These are phyloP conservation scores for Patella pellucida DNA, from an alignment of 2,888 invertebrate species.

Conservation along the genomic window DNA sequence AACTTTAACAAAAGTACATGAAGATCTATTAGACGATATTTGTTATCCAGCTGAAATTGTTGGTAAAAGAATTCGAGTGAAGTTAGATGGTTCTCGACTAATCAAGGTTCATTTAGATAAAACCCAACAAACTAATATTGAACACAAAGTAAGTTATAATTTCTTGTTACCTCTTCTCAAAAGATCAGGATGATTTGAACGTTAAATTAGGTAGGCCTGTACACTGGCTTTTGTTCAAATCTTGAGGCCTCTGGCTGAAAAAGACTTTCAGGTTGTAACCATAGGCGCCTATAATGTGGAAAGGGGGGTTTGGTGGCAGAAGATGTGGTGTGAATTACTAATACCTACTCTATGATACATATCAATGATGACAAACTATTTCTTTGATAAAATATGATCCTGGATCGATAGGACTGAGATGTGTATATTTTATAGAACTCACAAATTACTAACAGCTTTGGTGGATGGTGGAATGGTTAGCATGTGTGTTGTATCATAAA, in stretches of 20 bases:
- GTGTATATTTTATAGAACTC: too few species aligned
- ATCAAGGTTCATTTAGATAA: slow-evolving; percentile 96
- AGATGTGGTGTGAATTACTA: too few species aligned
- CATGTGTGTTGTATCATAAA: too few species aligned
- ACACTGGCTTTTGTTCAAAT: neutral
- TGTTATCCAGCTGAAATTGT: slow-evolving; percentile 99
- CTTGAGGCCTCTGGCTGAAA: too few species aligned
- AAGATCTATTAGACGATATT: slow-evolving; percentile 95
- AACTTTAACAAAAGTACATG: slow-evolving; percentile 97
- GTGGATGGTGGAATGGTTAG: too few species aligned
- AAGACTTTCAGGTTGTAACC: neutral
- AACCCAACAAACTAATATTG: slow-evolving; percentile 98
- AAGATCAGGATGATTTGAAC: neutral
- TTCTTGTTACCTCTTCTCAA: neutral
- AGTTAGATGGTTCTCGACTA: slow-evolving; percentile 94
- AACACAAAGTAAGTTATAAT: slow-evolving; percentile 88
- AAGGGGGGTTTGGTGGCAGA: too few species aligned
- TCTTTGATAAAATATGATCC: too few species aligned
- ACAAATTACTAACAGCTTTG: too few species aligned
- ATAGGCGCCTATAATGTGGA: too few species aligned
- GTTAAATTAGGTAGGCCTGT: neutral
- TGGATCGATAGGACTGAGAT: too few species aligned
- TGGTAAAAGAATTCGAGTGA: slow-evolving; percentile 96
- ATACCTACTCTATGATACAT: too few species aligned
- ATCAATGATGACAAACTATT: too few species aligned